Evolutionary conservation across 2,888 invertebrate species (phyloP).

Genomic region (Pseudoips prasinana): DNA sequence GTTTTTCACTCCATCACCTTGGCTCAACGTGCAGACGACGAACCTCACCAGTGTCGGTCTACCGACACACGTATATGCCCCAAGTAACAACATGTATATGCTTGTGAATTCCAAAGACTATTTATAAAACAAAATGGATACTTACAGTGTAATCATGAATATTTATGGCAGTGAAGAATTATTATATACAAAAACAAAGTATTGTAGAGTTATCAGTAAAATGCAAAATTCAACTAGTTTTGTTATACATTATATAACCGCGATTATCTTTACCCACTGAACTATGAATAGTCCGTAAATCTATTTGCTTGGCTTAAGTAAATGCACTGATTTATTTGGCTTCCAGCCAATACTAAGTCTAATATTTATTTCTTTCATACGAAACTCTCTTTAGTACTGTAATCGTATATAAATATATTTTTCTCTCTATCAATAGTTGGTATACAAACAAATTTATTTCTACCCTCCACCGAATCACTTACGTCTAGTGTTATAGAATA

Average conservation of each 20-base stretch:
- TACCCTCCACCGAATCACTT: conserved; percentile 56
- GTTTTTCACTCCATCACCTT: too few species aligned
- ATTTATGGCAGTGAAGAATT: too few species aligned
- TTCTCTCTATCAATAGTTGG: conserved; percentile 64
- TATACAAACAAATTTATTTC: conserved; percentile 70
- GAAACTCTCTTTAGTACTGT: conserved; percentile 76
- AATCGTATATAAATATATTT: conserved; percentile 79
- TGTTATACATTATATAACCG: conserved; percentile 4
- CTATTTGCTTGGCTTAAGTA: conserved; percentile 27
- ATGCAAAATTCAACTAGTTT: too few species aligned
- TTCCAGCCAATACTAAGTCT: conserved; percentile 36
- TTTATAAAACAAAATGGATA: too few species aligned
- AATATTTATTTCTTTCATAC: conserved; percentile 44
- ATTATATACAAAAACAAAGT: too few species aligned
- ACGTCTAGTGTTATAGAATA: conserved; percentile 77
- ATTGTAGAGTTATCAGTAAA: too few species aligned
- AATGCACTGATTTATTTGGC: conserved; percentile 55
- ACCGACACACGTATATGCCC: too few species aligned
- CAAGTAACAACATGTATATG: too few species aligned
- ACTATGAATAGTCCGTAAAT: conserved; percentile 23
- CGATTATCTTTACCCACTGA: conserved; percentile 17
- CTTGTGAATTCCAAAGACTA: too few species aligned
- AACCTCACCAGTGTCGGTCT: too few species aligned
- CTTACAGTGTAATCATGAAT: too few species aligned
- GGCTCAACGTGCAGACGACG: too few species aligned